These are phyloP conservation scores for Drosophila incognita DNA, from an alignment of 2,888 invertebrate species.

Conservation along the genomic window DNA sequence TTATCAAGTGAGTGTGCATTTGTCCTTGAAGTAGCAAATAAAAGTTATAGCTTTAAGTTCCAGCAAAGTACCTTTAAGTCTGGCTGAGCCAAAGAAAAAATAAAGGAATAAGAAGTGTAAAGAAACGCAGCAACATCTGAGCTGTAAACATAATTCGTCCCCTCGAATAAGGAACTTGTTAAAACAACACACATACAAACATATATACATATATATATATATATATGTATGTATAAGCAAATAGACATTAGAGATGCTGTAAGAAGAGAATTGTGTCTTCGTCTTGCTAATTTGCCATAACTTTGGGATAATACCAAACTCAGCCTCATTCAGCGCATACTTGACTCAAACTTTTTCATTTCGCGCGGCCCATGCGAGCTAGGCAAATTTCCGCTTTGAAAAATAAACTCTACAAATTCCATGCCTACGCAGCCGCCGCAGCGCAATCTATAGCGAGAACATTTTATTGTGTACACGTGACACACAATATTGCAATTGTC, in stretches of 20 bases:
- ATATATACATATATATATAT: neutral
- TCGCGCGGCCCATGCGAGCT: constrained; percentile 34
- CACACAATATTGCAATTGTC: constrained; percentile 53
- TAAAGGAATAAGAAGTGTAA: constrained; percentile 8
- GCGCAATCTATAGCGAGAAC: neutral
- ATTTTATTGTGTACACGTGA: constrained; percentile 61
- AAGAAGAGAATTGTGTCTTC: constrained; percentile 32
- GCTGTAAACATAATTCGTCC: constrained; percentile 13
- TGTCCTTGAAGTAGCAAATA: neutral
- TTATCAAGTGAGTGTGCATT: constrained; percentile 15
- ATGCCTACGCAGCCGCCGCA: constrained; percentile 1
- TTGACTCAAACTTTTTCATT: constrained; percentile 55
- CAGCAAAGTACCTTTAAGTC: constrained; percentile 14
- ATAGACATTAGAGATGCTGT: constrained; percentile 7
- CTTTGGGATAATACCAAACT: constrained; percentile 50
- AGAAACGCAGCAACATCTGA: constrained; percentile 7
- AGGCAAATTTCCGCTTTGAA: constrained; percentile 61
- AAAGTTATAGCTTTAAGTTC: neutral
- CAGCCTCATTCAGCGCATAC: constrained; percentile 1
- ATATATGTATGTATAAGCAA: neutral
- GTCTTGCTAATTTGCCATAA: constrained; percentile 58
- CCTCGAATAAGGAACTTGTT: constrained; percentile 4
- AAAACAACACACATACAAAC: constrained; percentile 18
- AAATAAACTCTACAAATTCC: constrained; percentile 58
- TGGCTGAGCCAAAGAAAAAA: constrained; percentile 6